Evolutionary conservation across 2,113 vertebrate species (phyloP), one percentile per base, ranked within the genome.

Genomic region (Falcunculus frontatus): DNA sequence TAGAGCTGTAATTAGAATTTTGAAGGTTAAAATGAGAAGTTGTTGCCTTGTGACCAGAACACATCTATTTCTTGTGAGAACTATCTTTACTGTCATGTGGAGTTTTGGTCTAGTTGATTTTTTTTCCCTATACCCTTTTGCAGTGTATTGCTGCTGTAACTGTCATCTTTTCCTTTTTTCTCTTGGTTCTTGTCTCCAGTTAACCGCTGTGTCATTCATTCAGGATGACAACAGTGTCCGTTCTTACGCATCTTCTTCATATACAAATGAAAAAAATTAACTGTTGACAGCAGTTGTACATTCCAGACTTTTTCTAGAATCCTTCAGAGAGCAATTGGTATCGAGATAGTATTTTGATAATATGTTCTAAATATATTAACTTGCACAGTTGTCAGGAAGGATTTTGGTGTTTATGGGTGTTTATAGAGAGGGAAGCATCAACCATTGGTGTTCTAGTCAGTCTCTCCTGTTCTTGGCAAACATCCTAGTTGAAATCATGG

Each of bases 11-110:
- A 72, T 60, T 75, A 69, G 57, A 57, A 83, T 29, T 19, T 59
- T 82, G 89, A 76, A 80, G 32, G 74, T 85, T 83, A 42, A 89
- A 90, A 62, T 26, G 16, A 68, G 35, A 80, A 77, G 72, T 35
- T 85, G 37, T 91, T 90, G 53, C 67, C 70, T 69, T 92, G 18
- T 89, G 49, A 60, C 57, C 23, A 62, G 69, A 35, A 46, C 42
- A 29, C 33, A n/a, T 65, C 46, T 87, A 2, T 74, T 94, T 74
- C 56, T 76, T 62, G 13, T 8, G 32, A 55, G 68, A 88, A 35
- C 39, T 76, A 9, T 47, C n/a, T 89, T 75, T 55, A 62, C 30
- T 62, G 42, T 17, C 84, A 69, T 72, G 37, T 35, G 52, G 19
- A 27, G 0, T 39, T 92, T 89, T 55, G 37, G 29, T 59, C 15